Conservation (phyloP, 2,888 invertebrate species). For the Tenthredo mesomela region DNA sequence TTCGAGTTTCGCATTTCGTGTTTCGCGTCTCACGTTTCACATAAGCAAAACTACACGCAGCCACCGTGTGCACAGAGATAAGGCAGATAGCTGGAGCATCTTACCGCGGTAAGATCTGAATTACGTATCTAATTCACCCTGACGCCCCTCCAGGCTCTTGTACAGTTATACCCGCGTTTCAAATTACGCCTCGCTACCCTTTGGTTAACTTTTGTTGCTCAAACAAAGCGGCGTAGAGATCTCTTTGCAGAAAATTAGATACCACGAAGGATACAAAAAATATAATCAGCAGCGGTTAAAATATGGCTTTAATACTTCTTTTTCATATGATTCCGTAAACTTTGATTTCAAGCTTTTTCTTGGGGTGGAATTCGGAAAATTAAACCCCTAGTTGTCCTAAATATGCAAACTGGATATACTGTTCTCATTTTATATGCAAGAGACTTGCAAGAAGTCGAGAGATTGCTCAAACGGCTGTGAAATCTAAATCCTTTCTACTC, state of each 20-base stretch:
- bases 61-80: conserved; percentile 76
- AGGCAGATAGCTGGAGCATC: conserved; percentile 71
- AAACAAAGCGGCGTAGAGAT: not conserved
- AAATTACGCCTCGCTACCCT: conserved; percentile 30
- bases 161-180: not conserved
- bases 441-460: conserved; percentile 66
- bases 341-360: not conserved
- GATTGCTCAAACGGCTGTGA: conserved; percentile 71
- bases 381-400: not conserved
- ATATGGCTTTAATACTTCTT: not conserved
- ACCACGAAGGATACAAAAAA: not conserved
- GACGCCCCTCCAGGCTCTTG: conserved; percentile 1
- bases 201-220: conserved; percentile 36
- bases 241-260: not conserved
- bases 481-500: conserved; percentile 72
- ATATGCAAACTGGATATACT: conserved; percentile 8
- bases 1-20: conserved; percentile 67
- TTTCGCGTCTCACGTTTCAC: conserved; percentile 48
- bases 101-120: conserved; percentile 66
- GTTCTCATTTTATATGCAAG: conserved; percentile 65
- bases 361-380: not conserved
- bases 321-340: not conserved
- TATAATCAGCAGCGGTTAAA: not conserved
- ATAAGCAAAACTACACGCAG: conserved; percentile 51
- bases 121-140: conserved; percentile 68